Evolutionary conservation across 2,888 invertebrate species (phyloP), one percentile per base, ranked within the genome.

Genomic region (Napeogenes sylphis): DNA sequence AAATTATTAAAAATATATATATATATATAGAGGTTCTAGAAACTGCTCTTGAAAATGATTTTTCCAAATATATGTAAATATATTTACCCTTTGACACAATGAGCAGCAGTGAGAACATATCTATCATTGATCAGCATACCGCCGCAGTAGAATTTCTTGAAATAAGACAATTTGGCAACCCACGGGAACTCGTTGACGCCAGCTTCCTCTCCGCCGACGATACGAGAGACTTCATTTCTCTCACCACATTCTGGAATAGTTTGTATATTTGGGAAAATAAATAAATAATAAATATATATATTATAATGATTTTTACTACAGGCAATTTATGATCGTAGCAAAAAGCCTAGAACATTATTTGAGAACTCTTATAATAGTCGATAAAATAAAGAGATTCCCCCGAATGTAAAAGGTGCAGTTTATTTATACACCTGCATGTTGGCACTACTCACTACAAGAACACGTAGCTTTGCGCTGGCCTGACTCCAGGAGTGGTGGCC

Each of bases 91-190:
- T 95, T 96, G 66, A 97, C 95, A 80, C 97, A 97, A 81, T 97
- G 97, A 0, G 96, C 97, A 0, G 97, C 97, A 0, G 96, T 95
- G 56, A 97, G 86, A 32, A 97, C 96, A 75, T 97, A 97, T 85
- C 95, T 92, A 84, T 97, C 97, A 77, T 96, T 97, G 82, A 97
- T 95, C 68, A 97, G 91, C 86, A 95, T 95, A 55, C 96, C 97
- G 13, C 97, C 97, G 77, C 97, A 97, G 84, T 97, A 97, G 89
- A 97, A 97, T 75, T 95, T 92, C 83, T 96, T 96, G 85, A 97
- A 94, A 86, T 97, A 97, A 3, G 95, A 94, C 57, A 97, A 90
- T 60, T 95, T 92, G 14, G 94, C 96, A 93, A 97, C 95, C 97
- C 97, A 97, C 4, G 97, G 97, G 81, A 95, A 97, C 83, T 96